Conservation (phyloP, 2,888 invertebrate genomes). For the Stenchaetothrips biformis region DNA sequence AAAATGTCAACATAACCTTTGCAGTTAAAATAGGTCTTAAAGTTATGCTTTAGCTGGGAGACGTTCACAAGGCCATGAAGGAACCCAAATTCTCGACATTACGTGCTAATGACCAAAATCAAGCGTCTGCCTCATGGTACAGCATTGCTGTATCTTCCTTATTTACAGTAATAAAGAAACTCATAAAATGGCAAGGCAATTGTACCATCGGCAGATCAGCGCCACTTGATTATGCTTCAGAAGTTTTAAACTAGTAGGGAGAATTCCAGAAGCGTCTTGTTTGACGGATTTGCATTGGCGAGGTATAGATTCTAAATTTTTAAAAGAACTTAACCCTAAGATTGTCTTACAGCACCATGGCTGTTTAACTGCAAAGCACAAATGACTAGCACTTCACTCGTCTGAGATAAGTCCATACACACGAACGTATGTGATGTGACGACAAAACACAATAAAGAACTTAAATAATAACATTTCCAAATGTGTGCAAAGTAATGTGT, state of each 20-base stretch:
- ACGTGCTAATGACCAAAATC: background rate
- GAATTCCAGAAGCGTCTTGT: background rate
- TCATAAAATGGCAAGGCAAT: background rate
- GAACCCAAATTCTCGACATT: background rate
- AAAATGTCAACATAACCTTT: no score
- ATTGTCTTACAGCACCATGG: background rate
- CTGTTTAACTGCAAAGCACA: background rate
- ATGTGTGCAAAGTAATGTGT: constrained; percentile 2
- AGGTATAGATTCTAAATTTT: background rate
- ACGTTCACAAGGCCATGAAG: no score
- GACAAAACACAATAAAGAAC: background rate
- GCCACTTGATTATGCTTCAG: background rate
- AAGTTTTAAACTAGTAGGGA: background rate
- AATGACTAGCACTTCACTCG: constrained; percentile 12
- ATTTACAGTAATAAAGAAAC: background rate
- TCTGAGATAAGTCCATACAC: background rate
- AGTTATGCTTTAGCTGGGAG: no score
- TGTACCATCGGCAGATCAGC: background rate
- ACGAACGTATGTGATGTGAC: background rate
- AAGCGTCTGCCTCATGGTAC: constrained; percentile 6
- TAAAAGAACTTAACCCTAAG: background rate
- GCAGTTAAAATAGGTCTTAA: no score
- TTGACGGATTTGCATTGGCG: background rate
- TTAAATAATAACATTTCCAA: background rate
- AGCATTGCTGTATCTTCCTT: background rate